A percentile compares a stretch with the other conserved stretches of the same genome.
phyloP scores from a whole-genome alignment of 2,888 invertebrate species.

The Tolmerus cingulatus region DNA sequence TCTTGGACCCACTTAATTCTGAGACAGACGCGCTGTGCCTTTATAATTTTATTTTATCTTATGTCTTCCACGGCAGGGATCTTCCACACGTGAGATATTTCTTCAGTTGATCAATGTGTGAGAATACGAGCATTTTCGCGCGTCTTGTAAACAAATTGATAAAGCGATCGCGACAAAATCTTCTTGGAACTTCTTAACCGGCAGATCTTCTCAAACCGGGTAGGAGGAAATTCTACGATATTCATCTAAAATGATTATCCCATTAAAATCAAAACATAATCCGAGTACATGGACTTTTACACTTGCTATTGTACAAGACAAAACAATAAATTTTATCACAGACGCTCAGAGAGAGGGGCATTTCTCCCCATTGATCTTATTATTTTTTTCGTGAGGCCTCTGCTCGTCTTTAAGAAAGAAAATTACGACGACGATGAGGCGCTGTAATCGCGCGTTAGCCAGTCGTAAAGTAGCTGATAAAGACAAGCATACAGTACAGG shows the following conservation, averaged over 20 bases:
- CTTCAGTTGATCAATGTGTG: not conserved
- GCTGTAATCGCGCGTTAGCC: conserved; percentile 4
- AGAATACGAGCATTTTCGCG: not conserved
- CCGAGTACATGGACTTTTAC: not conserved
- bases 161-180: not conserved
- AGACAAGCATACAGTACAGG: not conserved
- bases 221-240: not conserved
- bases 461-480: conserved; percentile 30
- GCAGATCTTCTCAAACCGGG: not conserved
- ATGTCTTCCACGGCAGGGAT: not conserved
- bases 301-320: not conserved
- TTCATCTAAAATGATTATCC: not conserved
- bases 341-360: not conserved
- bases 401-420: conserved; percentile 8
- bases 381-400: not conserved
- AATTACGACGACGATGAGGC: conserved; percentile 10
- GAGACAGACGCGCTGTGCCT: not conserved
- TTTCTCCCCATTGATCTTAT: conserved; percentile 22
- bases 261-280: not conserved
- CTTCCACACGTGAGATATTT: not conserved
- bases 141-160: conserved; percentile 4
- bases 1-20: not conserved
- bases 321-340: not conserved
- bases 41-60: not conserved
- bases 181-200: not conserved